These are phyloP conservation scores for Chaenodraco wilsoni DNA, from an alignment of 2,797 vertebrate genomes.

Conservation along the genomic window DNA sequence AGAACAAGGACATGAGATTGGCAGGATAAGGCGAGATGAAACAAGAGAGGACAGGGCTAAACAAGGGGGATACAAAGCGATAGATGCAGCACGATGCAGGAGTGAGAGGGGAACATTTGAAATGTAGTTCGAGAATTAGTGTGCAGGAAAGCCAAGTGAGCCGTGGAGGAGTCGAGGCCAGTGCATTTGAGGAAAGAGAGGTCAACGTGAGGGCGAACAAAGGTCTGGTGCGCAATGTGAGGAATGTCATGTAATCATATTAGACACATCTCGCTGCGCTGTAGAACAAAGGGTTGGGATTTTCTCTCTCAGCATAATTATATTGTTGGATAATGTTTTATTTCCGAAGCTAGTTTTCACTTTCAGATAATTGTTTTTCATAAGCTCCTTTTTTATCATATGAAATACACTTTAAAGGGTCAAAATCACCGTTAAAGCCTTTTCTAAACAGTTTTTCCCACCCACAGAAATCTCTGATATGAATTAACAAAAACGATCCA, in stretches of 20 bases:
- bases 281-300: conserved; percentile 59
- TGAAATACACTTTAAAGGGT: not conserved
- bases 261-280: conserved; percentile 70
- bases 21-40: conserved; percentile 76
- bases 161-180: conserved; percentile 64
- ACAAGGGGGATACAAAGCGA: conserved; percentile 68
- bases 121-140: conserved; percentile 63
- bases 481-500: not conserved
- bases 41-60: conserved; percentile 70
- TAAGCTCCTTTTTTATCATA: not conserved
- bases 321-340: conserved; percentile 28
- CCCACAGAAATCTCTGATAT: not conserved
- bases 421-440: conserved; percentile 5
- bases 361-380: conserved; percentile 7
- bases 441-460: not conserved
- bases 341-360: not conserved
- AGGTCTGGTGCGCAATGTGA: conserved; percentile 64
- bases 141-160: conserved; percentile 50
- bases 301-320: conserved; percentile 48
- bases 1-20: conserved; percentile 78
- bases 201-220: conserved; percentile 68
- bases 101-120: conserved; percentile 55
- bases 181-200: conserved; percentile 65
- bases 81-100: conserved; percentile 65
- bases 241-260: conserved; percentile 79